Percentiles rank a stretch among this genome's conserved stretches.
Evolutionary conservation across 2,888 invertebrate species (phyloP).

Genomic region (Pyrrhosoma nymphula): DNA sequence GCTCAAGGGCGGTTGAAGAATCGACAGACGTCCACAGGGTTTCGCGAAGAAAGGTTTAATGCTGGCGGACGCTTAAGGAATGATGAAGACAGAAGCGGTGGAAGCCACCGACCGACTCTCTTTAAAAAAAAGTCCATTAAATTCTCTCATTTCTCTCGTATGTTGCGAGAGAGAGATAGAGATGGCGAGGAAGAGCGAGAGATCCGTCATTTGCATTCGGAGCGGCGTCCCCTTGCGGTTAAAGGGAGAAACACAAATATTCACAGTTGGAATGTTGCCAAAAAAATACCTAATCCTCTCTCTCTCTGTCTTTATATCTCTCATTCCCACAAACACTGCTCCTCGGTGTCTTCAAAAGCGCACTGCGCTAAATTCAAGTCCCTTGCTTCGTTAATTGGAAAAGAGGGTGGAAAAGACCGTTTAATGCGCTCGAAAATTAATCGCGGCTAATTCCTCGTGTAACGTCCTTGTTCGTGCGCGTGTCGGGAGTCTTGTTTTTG

Average conservation of each 20-base stretch:
- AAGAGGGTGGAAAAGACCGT: neutral
- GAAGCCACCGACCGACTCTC: neutral
- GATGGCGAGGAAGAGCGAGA: too few species aligned
- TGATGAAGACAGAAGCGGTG: neutral
- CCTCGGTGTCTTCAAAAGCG: neutral
- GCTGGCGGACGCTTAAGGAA: neutral
- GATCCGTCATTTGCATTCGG: conserved; percentile 3
- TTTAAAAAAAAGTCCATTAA: neutral
- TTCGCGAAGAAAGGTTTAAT: neutral
- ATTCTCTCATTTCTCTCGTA: neutral
- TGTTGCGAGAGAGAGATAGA: too few species aligned
- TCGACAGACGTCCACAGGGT: neutral
- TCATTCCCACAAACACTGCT: neutral
- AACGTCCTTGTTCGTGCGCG: neutral
- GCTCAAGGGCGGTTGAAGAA: neutral
- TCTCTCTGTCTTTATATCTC: neutral
- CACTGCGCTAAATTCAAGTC: neutral
- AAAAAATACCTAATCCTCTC: neutral
- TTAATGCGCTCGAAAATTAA: neutral
- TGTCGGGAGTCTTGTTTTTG: neutral
- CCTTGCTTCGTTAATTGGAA: conserved; percentile 21
- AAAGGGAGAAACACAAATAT: neutral
- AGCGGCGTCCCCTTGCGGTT: neutral
- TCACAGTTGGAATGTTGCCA: neutral
- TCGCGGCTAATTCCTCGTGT: neutral